These are phyloP conservation scores for Drosophila colorata DNA, from an alignment of 2,888 invertebrate genomes.

Conservation along the genomic window DNA sequence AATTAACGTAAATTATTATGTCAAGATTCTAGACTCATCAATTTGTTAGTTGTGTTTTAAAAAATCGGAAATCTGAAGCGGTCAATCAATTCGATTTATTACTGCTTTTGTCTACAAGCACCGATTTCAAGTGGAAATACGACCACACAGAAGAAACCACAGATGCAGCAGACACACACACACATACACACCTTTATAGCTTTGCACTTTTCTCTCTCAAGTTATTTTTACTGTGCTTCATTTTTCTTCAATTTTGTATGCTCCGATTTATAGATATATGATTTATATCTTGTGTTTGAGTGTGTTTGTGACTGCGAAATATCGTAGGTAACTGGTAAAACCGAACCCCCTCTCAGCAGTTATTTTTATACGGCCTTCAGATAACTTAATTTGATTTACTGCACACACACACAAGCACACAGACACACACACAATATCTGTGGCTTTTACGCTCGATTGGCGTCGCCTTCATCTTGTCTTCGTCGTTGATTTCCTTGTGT, in stretches of 20 bases:
- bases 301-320: conserved; percentile 25
- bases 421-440: conserved; percentile 33
- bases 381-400: conserved; percentile 73
- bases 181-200: background rate
- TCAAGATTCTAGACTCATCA: too few relatives aligned
- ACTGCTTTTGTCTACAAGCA: background rate
- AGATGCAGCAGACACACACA: background rate
- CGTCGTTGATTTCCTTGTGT: conserved; percentile 29
- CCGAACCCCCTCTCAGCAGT: conserved; percentile 9
- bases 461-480: conserved; percentile 19
- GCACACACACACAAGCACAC: conserved; percentile 36
- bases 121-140: background rate
- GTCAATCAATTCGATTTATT: background rate
- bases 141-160: background rate
- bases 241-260: conserved; percentile 24
- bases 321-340: conserved; percentile 35
- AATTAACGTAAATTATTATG: too few relatives aligned
- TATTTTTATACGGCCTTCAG: conserved; percentile 56
- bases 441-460: conserved; percentile 67
- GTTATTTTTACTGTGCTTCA: conserved; percentile 22
- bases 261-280: conserved; percentile 43
- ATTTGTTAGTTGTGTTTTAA: background rate
- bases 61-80: background rate
- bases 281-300: conserved; percentile 14
- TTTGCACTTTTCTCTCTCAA: conserved; percentile 1